A percentile compares a stretch with the other conserved stretches of the same genome.
These are phyloP conservation scores for Antitype chi DNA, from an alignment of 2,888 invertebrate species.

Conservation along the genomic window DNA sequence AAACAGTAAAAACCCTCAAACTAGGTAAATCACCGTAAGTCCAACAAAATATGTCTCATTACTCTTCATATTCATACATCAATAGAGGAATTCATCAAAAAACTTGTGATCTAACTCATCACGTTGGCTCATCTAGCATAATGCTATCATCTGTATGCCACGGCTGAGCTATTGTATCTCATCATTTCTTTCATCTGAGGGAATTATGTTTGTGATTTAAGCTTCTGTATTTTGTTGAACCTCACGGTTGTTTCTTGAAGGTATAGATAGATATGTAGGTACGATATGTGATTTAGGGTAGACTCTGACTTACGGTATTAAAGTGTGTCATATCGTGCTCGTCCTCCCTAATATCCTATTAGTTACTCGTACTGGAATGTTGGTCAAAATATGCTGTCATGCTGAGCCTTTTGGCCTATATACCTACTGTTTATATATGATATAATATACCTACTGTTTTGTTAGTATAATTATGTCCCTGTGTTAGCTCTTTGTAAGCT, in stretches of 20 bases:
- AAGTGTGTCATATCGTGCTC: neutral
- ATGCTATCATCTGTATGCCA: slow-evolving; percentile 11
- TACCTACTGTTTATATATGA: too few relatives aligned
- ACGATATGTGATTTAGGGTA: neutral
- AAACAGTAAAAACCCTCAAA: neutral
- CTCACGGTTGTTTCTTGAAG: neutral
- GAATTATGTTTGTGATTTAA: neutral
- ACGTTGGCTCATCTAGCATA: slow-evolving; percentile 15
- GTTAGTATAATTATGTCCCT: neutral
- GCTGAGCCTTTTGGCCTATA: neutral
- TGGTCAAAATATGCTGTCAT: neutral
- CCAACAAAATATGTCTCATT: neutral
- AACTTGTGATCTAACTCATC: neutral
- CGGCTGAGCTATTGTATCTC: slow-evolving; percentile 17
- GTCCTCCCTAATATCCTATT: neutral
- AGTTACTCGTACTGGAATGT: neutral
- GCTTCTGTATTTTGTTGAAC: neutral
- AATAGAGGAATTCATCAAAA: neutral
- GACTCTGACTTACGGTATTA: neutral
- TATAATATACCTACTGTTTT: too few relatives aligned
- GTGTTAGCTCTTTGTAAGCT: neutral
- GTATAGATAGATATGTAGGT: neutral
- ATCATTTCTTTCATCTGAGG: slow-evolving; percentile 11
- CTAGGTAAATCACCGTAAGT: neutral
- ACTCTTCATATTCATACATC: slow-evolving; percentile 8